These are phyloP conservation scores for Anoplophora glabripennis DNA, from an alignment of 1,140 invertebrate species.

Conservation along the genomic window DNA sequence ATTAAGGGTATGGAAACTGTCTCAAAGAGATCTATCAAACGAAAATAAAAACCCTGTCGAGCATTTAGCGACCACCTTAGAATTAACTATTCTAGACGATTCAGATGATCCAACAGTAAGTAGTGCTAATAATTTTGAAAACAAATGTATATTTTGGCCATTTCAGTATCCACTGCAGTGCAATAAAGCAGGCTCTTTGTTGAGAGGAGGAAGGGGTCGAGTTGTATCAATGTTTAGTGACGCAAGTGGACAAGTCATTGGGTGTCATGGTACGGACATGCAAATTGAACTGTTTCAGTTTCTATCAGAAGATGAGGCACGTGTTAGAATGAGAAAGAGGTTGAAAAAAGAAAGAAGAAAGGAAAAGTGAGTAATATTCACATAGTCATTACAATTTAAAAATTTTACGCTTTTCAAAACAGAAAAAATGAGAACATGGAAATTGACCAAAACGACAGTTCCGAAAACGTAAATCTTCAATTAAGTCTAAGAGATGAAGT, in stretches of 20 bases:
- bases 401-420: constrained; percentile 21
- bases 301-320: constrained; percentile 70
- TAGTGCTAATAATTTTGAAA: background rate
- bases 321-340: constrained; percentile 67
- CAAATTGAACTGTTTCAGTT: constrained; percentile 83
- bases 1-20: constrained; percentile 78
- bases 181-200: constrained; percentile 70
- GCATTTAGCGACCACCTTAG: constrained; percentile 52
- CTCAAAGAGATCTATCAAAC: constrained; percentile 48
- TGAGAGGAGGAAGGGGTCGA: constrained; percentile 73
- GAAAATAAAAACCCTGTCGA: constrained; percentile 52
- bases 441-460: constrained; percentile 11
- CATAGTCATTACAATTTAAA: constrained; percentile 12
- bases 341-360: constrained; percentile 71
- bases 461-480: constrained; percentile 16
- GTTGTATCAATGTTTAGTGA: constrained; percentile 67
- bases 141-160: background rate
- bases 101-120: constrained; percentile 54
- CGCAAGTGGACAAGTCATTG: constrained; percentile 64
- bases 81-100: constrained; percentile 58
- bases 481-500: constrained; percentile 71
- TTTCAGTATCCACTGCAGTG: constrained; percentile 67
- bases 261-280: constrained; percentile 80
- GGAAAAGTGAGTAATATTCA: constrained; percentile 52
- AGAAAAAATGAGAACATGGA: constrained; percentile 44